Evolutionary conservation across 2,888 invertebrate species (phyloP), one percentile per base, ranked within the genome.

Genomic region (Disparrhopalites patrizii): DNA sequence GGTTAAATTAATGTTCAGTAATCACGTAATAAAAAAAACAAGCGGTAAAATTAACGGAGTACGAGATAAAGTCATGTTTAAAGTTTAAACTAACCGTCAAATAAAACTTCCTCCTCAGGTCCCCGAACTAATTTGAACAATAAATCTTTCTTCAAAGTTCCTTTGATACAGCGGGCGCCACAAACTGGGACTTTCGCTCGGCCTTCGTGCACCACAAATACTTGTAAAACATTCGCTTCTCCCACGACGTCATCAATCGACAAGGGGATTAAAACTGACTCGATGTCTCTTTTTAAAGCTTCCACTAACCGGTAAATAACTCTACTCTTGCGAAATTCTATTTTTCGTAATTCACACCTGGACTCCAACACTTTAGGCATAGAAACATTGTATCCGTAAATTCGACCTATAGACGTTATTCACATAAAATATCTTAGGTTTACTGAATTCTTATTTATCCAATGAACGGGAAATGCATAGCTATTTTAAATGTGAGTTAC

Each of bases 261-360:
- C 54, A 84, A 78, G 28, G 82, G 78, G 0, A 94, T 93, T 76
- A 98, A 82, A 76, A 84, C 82, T 1, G 79, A 79, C 75, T 84
- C 88, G 61, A 99, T 84, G 80, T 91, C 89, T 54, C 83, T 83
- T 77, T 90, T 91, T 0, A 99, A 79, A 77, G 94, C 90, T 76
- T 97, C 95, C 18, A 99, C 86, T 68, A 98, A 81, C 71, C 90
- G 87, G 80, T 99, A 99, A 75, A 99, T 98, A 30, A 99, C 87
- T 80, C 96, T 95, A 79, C 87, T 87, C 50, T 83, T 79, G 76
- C 85, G 86, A 33, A 97, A 80, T 0, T 79, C 67, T 3, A 95
- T 79, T 61, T 80, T 80, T 8, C 77, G 77, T 67, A 82, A 81
- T 0, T 87, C 87, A 4, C 83, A 77, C n/a, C 78, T 73, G 7